A percentile compares a stretch with the other conserved stretches of the same genome.
Conservation (phyloP, 2,797 vertebrate genomes). For the Eutrigla gurnardus region DNA sequence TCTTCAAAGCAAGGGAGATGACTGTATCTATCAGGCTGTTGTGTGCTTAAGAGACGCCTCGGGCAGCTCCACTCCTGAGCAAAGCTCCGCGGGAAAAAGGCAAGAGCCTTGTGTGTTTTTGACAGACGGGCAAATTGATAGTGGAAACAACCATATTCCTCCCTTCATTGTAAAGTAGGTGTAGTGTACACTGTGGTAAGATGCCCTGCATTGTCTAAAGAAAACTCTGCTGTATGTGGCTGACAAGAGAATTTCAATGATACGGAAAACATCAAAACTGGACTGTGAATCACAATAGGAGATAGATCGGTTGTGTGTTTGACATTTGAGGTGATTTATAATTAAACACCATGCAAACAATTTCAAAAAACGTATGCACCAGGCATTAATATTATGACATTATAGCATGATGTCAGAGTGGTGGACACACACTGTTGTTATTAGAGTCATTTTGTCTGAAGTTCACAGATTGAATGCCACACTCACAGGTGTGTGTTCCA, state of each 20-base stretch:
- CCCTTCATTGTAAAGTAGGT: slow-evolving; percentile 18
- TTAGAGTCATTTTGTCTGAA: not conserved
- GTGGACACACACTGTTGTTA: not conserved
- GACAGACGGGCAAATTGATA: slow-evolving; percentile 47
- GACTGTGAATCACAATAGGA: slow-evolving; percentile 4
- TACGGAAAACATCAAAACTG: not conserved
- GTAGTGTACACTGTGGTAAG: slow-evolving; percentile 9
- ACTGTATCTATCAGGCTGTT: slow-evolving; percentile 65
- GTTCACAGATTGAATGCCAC: not conserved
- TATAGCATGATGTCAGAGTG: not conserved
- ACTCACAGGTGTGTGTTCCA: slow-evolving; percentile 7
- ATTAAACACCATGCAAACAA: too few species aligned
- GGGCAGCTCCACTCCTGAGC: slow-evolving; percentile 51
- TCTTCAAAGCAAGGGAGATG: slow-evolving; percentile 69
- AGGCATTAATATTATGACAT: too few species aligned
- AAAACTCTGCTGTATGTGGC: slow-evolving; percentile 1
- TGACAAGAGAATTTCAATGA: slow-evolving; percentile 25
- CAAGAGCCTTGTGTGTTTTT: slow-evolving; percentile 29
- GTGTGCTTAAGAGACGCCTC: slow-evolving; percentile 64
- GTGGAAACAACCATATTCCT: slow-evolving; percentile 48
- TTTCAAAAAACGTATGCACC: too few species aligned
- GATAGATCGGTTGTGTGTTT: not conserved
- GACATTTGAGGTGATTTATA: slow-evolving; percentile 16
- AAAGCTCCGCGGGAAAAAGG: slow-evolving; percentile 16
- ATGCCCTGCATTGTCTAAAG: slow-evolving; percentile 7